Evolutionary conservation across 2,888 invertebrate species (phyloP).

Genomic region (Onchidella celtica): DNA sequence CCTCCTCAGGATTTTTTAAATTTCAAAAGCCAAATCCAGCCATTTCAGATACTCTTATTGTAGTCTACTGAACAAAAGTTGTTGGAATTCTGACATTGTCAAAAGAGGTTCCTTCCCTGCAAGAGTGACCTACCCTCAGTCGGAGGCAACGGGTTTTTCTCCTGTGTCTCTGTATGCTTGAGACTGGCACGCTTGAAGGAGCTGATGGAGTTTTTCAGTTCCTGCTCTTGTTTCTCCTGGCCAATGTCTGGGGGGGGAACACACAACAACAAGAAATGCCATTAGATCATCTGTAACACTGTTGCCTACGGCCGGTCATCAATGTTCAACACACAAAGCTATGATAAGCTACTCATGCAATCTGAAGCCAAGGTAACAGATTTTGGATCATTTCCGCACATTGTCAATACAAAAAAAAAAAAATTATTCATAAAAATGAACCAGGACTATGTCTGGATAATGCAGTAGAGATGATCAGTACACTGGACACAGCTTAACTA

Average conservation of each 20-base stretch:
- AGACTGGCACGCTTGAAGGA: constrained; percentile 57
- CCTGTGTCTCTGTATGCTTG: constrained; percentile 62
- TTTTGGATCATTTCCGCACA: too few species aligned
- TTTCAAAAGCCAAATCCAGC: not conserved
- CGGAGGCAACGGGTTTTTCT: constrained; percentile 65
- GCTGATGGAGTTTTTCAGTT: constrained; percentile 61
- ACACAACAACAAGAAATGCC: not conserved
- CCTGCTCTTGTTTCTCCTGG: constrained; percentile 65
- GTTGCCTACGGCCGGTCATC: not conserved
- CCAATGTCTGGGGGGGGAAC: constrained; percentile 61
- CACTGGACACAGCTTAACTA: too few species aligned
- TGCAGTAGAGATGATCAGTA: too few species aligned
- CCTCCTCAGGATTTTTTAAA: too few species aligned
- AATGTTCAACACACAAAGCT: not conserved
- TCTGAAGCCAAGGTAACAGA: too few species aligned
- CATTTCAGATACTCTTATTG: not conserved
- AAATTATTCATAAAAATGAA: too few species aligned
- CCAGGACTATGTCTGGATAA: too few species aligned
- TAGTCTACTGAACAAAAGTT: not conserved
- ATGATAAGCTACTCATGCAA: not conserved
- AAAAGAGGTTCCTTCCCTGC: constrained; percentile 7
- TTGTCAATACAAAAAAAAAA: too few species aligned
- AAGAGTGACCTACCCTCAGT: constrained; percentile 63
- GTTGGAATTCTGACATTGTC: not conserved
- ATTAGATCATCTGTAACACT: not conserved